Conservation (phyloP, 1,140 invertebrate species). For the Drosophila miranda region DNA sequence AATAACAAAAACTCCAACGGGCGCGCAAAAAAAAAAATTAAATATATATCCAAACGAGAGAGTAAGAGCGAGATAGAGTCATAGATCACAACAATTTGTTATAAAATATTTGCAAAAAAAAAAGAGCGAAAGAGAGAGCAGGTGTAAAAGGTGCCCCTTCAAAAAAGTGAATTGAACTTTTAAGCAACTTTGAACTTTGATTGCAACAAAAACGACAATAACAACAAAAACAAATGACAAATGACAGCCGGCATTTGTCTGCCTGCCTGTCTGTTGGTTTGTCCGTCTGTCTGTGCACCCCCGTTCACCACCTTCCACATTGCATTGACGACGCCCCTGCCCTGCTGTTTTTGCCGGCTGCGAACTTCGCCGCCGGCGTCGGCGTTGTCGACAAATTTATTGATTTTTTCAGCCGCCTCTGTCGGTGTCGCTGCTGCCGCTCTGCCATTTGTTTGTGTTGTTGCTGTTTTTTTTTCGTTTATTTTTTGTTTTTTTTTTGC, state of each 20-base stretch:
- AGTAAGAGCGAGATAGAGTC: constrained; percentile 6
- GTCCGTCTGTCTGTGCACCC: not conserved
- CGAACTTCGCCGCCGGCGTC: constrained; percentile 34
- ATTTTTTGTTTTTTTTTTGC: constrained; percentile 5
- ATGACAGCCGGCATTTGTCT: constrained; percentile 54
- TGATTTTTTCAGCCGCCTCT: constrained; percentile 65
- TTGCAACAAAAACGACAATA: constrained; percentile 29
- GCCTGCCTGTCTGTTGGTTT: not conserved
- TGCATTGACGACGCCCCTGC: constrained; percentile 31
- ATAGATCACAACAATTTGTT: constrained; percentile 45
- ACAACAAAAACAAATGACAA: constrained; percentile 33
- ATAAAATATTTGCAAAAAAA: constrained; percentile 22
- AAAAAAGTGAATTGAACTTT: constrained; percentile 58
- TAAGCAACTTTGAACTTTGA: constrained; percentile 57
- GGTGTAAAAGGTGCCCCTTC: not conserved
- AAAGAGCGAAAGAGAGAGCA: constrained; percentile 15
- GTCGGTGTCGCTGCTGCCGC: constrained; percentile 5
- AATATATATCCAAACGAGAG: no score
- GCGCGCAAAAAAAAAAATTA: constrained; percentile 36
- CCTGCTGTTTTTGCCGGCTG: constrained; percentile 15
- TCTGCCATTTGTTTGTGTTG: constrained; percentile 48
- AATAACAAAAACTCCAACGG: constrained; percentile 31
- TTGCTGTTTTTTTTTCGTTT: constrained; percentile 27
- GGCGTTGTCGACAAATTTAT: constrained; percentile 65
- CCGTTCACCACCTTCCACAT: not conserved